phyloP scores from a whole-genome alignment of 35 echinoderm and acorn worm species.

The Holothuria glaberrima region DNA sequence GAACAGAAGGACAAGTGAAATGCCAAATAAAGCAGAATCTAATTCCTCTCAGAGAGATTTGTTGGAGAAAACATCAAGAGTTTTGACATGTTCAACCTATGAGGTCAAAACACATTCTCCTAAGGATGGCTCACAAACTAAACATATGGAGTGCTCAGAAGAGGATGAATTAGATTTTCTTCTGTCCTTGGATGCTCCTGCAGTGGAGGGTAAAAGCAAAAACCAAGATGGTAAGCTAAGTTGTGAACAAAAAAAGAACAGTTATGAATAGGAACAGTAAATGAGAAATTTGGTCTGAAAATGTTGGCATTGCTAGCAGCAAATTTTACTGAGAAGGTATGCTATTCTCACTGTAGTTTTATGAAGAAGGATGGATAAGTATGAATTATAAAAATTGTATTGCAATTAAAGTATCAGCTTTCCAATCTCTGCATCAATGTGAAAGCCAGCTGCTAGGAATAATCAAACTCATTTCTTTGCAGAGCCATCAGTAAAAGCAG shows the following conservation, averaged over 20 bases:
- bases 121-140: too few relatives aligned
- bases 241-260: neutral
- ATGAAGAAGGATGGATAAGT: neutral
- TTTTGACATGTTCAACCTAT: neutral
- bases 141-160: neutral
- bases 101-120: neutral
- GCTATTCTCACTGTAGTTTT: neutral
- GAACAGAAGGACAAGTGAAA: neutral
- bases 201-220: neutral
- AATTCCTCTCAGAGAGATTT: neutral
- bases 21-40: neutral
- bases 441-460: too few relatives aligned
- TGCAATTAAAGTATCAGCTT: too few relatives aligned
- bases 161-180: constrained; percentile 44
- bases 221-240: too few relatives aligned
- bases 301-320: too few relatives aligned
- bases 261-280: too few relatives aligned
- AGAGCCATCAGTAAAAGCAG: too few relatives aligned
- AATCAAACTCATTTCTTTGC: too few relatives aligned
- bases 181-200: constrained; percentile 8
- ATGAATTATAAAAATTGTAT: neutral
- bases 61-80: neutral
- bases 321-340: too few relatives aligned
- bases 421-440: too few relatives aligned
- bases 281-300: too few relatives aligned